A percentile compares a stretch with the other conserved stretches of the same genome.
Evolutionary conservation across 2,888 invertebrate species (phyloP).

Genomic region (Autographa pulchrina): DNA sequence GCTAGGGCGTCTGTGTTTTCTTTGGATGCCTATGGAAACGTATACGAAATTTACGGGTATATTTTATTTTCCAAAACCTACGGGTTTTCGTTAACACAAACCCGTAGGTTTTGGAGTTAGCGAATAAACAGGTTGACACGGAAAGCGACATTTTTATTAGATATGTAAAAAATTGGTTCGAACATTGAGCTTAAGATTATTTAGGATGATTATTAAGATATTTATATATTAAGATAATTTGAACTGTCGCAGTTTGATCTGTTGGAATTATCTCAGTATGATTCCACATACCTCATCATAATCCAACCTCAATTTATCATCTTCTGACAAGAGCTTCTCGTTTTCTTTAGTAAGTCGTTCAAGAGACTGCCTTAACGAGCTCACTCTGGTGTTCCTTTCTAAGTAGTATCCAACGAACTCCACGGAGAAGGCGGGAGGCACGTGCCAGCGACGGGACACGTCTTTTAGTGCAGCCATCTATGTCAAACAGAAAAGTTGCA

Average conservation of each 20-base stretch:
- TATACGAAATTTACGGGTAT: not conserved
- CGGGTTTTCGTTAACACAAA: too few relatives aligned
- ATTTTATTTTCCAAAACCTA: too few relatives aligned
- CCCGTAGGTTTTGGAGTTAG: too few relatives aligned
- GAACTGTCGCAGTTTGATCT: too few relatives aligned
- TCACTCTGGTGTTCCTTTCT: slow-evolving; percentile 95
- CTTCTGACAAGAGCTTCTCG: slow-evolving; percentile 93
- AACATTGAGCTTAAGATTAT: too few relatives aligned
- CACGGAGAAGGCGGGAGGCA: slow-evolving; percentile 97
- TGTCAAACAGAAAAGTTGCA: not conserved
- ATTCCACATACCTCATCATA: slow-evolving; percentile 92
- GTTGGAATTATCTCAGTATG: too few relatives aligned
- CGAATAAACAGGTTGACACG: too few relatives aligned
- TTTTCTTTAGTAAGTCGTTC: slow-evolving; percentile 94
- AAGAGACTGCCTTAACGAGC: slow-evolving; percentile 93
- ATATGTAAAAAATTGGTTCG: too few relatives aligned
- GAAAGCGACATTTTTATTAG: too few relatives aligned
- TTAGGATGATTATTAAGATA: too few relatives aligned
- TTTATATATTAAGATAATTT: too few relatives aligned
- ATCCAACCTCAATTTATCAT: slow-evolving; percentile 92
- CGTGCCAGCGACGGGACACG: slow-evolving; percentile 97
- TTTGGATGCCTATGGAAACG: slow-evolving; percentile 74
- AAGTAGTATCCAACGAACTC: slow-evolving; percentile 98
- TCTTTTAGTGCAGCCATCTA: slow-evolving; percentile 94
- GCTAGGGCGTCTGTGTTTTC: slow-evolving; percentile 91